Conservation (phyloP, 2,113 vertebrate genomes). For the Microcebus tavaratra region DNA sequence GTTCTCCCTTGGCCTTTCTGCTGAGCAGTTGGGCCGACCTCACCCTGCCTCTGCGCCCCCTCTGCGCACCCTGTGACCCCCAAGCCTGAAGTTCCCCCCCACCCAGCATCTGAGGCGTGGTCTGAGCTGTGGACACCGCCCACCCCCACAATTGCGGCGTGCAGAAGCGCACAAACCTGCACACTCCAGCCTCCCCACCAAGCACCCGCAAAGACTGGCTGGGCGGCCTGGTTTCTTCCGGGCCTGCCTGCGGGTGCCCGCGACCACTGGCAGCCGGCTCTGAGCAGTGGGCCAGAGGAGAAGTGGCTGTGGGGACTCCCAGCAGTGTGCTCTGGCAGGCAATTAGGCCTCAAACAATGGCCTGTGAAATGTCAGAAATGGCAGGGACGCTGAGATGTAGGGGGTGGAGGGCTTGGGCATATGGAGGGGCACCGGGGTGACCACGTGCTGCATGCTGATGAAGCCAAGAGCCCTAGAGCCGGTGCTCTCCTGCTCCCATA, state of each 20-base stretch:
- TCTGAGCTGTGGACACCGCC: neutral
- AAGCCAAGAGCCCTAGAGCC: neutral
- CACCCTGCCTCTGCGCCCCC: neutral
- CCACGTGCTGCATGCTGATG: fast-evolving
- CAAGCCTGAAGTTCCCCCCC: neutral
- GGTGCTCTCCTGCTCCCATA: neutral
- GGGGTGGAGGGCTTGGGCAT: fast-evolving
- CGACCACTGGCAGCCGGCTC: neutral
- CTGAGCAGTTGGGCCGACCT: neutral
- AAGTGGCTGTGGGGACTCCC: neutral
- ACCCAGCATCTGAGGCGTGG: too few relatives aligned
- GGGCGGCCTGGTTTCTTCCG: fast-evolving
- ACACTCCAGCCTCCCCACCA: neutral
- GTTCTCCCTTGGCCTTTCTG: neutral
- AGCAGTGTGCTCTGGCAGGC: neutral
- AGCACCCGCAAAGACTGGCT: neutral
- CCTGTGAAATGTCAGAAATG: neutral
- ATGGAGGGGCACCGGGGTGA: neutral
- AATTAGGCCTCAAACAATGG: neutral
- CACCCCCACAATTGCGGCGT: neutral
- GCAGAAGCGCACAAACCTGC: fast-evolving
- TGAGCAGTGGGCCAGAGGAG: neutral
- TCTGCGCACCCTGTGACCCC: neutral
- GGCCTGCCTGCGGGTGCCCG: too few relatives aligned
- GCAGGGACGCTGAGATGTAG: neutral